These are phyloP conservation scores for Ceyx margarethae DNA, from an alignment of 2,113 vertebrate species.

Conservation along the genomic window DNA sequence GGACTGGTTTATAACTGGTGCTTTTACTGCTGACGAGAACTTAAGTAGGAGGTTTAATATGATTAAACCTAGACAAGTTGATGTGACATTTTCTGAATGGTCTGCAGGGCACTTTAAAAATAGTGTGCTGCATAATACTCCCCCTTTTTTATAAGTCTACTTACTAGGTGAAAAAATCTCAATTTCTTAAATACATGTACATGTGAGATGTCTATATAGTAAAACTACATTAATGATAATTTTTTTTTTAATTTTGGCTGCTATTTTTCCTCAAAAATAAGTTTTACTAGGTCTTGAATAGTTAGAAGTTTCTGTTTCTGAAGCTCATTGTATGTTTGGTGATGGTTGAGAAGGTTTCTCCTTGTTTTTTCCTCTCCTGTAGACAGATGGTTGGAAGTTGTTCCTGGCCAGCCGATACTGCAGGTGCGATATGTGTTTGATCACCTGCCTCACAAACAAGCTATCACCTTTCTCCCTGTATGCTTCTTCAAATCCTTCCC, in stretches of 20 bases:
- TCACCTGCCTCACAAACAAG: not conserved
- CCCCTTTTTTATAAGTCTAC: not conserved
- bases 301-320: not conserved
- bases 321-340: not conserved
- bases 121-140: not conserved
- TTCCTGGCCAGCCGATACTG: not conserved
- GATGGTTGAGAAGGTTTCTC: not conserved
- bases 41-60: constrained; percentile 10
- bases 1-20: not conserved
- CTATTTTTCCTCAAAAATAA: not conserved
- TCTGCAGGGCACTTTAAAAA: not conserved
- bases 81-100: not conserved
- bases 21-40: not conserved
- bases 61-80: not conserved
- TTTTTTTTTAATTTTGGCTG: not conserved
- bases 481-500: not conserved
- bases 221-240: not conserved
- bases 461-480: not conserved
- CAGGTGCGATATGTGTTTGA: not conserved
- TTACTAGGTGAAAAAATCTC: not conserved
- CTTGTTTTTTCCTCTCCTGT: accelerated
- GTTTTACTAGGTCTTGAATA: not conserved
- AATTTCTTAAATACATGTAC: not conserved
- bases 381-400: not conserved
- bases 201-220: not conserved